Evolutionary conservation across 2,797 vertebrate genomes (phyloP).

Genomic region (Chaetophractus vellerosus): DNA sequence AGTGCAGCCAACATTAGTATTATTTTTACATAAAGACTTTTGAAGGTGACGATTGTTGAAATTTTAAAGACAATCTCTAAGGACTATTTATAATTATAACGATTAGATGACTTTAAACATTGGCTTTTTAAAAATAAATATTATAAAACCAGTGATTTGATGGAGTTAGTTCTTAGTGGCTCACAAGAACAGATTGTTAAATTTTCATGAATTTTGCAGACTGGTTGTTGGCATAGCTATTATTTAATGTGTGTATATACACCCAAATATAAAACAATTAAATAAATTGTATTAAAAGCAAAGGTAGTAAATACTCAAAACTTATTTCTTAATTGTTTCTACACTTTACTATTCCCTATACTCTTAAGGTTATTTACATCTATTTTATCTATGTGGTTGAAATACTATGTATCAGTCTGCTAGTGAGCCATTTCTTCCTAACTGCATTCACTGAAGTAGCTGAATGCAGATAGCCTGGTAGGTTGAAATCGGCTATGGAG

Average conservation of each 20-base stretch:
- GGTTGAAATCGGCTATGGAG: neutral
- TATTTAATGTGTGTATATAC: neutral
- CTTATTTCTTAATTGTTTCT: neutral
- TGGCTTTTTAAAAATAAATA: neutral
- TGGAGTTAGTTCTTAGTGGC: neutral
- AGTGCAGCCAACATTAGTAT: neutral
- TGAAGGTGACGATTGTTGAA: neutral
- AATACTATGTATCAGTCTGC: neutral
- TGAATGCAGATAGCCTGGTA: neutral
- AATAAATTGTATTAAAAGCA: neutral
- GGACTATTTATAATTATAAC: neutral
- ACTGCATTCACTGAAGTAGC: neutral
- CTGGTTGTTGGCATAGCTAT: neutral
- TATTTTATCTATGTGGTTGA: neutral
- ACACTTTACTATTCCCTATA: neutral
- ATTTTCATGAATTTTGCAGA: neutral
- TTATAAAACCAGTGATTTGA: neutral
- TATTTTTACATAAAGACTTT: neutral
- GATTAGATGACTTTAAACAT: neutral
- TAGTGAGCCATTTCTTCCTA: neutral
- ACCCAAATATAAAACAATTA: neutral
- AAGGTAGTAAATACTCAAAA: neutral
- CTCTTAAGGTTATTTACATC: neutral
- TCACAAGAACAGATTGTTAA: neutral
- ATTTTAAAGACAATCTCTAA: neutral